These are phyloP conservation scores for Coregonus suidteri DNA, from an alignment of 2,797 vertebrate species.

Conservation along the genomic window DNA sequence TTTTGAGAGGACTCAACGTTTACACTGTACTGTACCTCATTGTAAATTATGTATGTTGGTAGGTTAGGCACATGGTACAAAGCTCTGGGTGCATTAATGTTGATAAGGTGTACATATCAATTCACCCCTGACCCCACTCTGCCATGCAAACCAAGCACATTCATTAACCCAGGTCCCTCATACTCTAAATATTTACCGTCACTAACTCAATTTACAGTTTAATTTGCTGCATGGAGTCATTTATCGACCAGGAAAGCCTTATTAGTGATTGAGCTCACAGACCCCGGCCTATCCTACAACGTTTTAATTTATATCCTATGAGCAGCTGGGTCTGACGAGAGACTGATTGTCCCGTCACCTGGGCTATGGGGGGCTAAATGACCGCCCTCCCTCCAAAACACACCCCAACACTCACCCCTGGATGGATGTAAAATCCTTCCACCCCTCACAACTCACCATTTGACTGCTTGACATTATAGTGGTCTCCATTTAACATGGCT, in stretches of 20 bases:
- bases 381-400: conserved; percentile 72
- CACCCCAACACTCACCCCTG: conserved; percentile 15
- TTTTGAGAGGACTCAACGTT: background rate
- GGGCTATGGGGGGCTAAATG: conserved; percentile 85
- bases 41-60: background rate
- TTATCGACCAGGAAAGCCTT: conserved; percentile 87
- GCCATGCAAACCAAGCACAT: conserved; percentile 64
- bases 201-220: conserved; percentile 90
- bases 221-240: conserved; percentile 92
- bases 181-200: conserved; percentile 88
- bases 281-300: conserved; percentile 65
- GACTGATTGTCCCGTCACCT: conserved; percentile 88
- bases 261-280: conserved; percentile 76
- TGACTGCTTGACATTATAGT: conserved; percentile 65
- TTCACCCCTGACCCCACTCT: conserved; percentile 17
- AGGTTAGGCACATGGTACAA: background rate
- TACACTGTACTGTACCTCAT: background rate
- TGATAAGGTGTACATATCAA: conserved; percentile 23
- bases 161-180: conserved; percentile 81
- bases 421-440: conserved; percentile 4
- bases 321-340: conserved; percentile 84
- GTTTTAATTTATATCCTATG: conserved; percentile 80
- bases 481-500: conserved; percentile 78
- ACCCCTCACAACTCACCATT: conserved; percentile 75
- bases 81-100: background rate